A percentile compares a stretch with the other conserved stretches of the same genome.
Conservation (phyloP, 2,113 vertebrate species). For the Orientallactaga bullata region DNA sequence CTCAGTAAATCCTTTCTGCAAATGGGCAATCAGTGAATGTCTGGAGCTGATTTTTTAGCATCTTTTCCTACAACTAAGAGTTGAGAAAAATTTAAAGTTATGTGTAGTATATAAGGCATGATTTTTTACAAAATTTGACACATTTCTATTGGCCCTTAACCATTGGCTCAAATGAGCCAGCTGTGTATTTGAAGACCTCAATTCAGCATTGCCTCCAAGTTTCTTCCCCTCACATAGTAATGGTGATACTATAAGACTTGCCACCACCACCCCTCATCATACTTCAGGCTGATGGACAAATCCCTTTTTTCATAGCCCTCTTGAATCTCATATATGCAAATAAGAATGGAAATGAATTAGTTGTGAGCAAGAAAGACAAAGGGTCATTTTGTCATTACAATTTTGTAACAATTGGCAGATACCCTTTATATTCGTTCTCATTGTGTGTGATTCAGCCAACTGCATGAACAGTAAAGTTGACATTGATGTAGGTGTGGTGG, state of each 20-base stretch:
- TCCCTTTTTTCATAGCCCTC: not conserved
- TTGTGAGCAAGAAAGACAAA: constrained; percentile 3
- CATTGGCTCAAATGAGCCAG: not conserved
- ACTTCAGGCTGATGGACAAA: not conserved
- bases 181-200: not conserved
- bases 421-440: not conserved
- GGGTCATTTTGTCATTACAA: not conserved
- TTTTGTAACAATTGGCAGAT: not conserved
- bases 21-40: not conserved
- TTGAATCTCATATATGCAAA: not conserved
- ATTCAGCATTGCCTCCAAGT: too few species aligned
- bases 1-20: not conserved
- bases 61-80: not conserved
- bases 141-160: not conserved
- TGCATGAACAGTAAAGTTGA: not conserved
- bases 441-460: not conserved
- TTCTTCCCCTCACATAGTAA: not conserved
- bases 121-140: not conserved
- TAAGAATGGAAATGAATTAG: not conserved
- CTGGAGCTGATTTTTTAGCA: not conserved
- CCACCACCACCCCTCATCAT: not conserved
- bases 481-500: not conserved
- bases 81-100: not conserved
- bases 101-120: not conserved
- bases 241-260: not conserved